These are phyloP conservation scores for Anoplolepis gracilipes DNA, from an alignment of 1,140 invertebrate genomes.

Conservation along the genomic window DNA sequence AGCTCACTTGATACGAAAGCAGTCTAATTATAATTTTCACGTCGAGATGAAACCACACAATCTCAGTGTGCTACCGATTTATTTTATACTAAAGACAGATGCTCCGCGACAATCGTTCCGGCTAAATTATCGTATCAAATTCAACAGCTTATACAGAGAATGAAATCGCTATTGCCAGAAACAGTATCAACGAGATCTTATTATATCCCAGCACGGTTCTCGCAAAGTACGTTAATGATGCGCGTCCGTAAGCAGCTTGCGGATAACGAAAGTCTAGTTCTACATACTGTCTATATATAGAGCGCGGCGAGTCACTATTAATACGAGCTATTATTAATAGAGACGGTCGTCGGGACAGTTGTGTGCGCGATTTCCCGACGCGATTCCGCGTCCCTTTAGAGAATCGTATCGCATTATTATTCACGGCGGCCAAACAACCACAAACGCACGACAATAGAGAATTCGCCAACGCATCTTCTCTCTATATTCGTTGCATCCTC, in stretches of 20 bases:
- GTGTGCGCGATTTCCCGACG: conserved; percentile 64
- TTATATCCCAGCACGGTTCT: neutral
- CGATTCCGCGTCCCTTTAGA: conserved; percentile 45
- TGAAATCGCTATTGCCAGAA: neutral
- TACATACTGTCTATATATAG: conserved; percentile 73
- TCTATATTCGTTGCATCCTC: no score
- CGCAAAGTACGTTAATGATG: conserved; percentile 52
- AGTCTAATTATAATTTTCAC: neutral
- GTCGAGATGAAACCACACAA: neutral
- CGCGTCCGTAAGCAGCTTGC: conserved; percentile 49
- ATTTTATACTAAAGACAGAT: neutral
- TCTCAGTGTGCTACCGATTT: neutral
- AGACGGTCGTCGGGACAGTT: conserved; percentile 63
- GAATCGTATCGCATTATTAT: conserved; percentile 52
- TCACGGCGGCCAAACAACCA: conserved; percentile 1
- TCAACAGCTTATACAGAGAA: neutral
- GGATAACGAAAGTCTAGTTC: conserved; percentile 20
- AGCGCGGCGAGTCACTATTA: conserved; percentile 70
- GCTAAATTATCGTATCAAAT: conserved; percentile 19
- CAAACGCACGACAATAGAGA: conserved; percentile 20
- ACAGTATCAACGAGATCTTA: conserved; percentile 11
- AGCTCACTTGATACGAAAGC: neutral
- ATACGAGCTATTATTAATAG: conserved; percentile 78
- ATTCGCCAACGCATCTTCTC: neutral
- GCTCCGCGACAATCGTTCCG: neutral